Evolutionary conservation across 2,888 invertebrate species (phyloP).

Genomic region (Digitonthophagus gazella): DNA sequence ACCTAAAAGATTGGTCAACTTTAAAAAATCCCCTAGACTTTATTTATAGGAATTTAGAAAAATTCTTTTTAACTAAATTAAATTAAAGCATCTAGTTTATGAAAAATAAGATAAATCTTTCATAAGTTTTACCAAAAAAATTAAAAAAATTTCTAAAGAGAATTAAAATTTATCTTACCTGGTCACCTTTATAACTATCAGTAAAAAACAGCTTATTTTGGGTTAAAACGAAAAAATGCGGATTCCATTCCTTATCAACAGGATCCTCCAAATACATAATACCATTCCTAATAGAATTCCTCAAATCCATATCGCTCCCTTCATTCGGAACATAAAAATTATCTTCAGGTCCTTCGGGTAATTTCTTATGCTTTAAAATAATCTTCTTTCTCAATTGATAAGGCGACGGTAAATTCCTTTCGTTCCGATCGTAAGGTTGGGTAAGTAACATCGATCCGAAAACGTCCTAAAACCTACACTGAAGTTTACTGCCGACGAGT

Average conservation of each 20-base stretch:
- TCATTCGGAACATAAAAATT: slow-evolving; percentile 58
- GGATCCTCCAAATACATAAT: slow-evolving; percentile 87
- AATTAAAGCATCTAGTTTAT: too few relatives aligned
- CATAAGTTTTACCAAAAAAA: too few relatives aligned
- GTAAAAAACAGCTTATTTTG: slow-evolving; percentile 86
- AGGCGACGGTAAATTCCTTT: slow-evolving; percentile 79
- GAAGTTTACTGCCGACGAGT: too few relatives aligned
- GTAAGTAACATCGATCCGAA: slow-evolving; percentile 83
- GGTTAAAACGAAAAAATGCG: slow-evolving; percentile 90
- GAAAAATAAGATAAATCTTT: too few relatives aligned
- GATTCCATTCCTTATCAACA: slow-evolving; percentile 85
- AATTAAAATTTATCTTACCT: slow-evolving; percentile 33
- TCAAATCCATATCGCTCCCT: slow-evolving; percentile 70
- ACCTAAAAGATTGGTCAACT: too few relatives aligned
- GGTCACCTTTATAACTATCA: slow-evolving; percentile 59
- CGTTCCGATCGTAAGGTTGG: slow-evolving; percentile 76
- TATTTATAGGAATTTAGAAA: too few relatives aligned
- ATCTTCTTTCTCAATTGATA: slow-evolving; percentile 73
- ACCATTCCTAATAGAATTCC: slow-evolving; percentile 86
- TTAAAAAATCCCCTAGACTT: too few relatives aligned
- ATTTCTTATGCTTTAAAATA: slow-evolving; percentile 87
- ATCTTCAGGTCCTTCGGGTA: slow-evolving; percentile 86
- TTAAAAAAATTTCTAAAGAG: neutral
- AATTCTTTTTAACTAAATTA: too few relatives aligned
- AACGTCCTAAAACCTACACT: slow-evolving; percentile 67